Evolutionary conservation across 1,140 invertebrate genomes (phyloP).

Genomic region (Samia ricini): DNA sequence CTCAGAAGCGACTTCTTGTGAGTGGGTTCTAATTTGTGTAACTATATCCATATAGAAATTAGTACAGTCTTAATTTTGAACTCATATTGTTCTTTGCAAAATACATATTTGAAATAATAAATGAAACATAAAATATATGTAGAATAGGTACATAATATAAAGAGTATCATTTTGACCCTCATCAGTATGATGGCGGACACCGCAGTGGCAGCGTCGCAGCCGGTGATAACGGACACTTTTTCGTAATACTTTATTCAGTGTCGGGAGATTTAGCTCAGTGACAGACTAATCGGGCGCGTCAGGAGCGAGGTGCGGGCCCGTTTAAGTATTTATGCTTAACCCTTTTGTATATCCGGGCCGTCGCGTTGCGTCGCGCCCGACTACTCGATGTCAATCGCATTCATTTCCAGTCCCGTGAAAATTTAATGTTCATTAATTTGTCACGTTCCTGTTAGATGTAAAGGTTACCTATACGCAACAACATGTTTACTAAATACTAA

Average conservation of each 20-base stretch:
- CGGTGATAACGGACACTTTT: slow-evolving; percentile 71
- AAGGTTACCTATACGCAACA: slow-evolving; percentile 10
- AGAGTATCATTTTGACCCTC: slow-evolving; percentile 45
- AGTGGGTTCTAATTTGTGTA: no score
- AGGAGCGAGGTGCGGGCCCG: slow-evolving; percentile 55
- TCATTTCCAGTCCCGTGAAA: slow-evolving; percentile 53
- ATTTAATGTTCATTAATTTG: slow-evolving; percentile 74
- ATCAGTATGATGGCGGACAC: slow-evolving; percentile 61
- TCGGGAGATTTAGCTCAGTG: slow-evolving; percentile 68
- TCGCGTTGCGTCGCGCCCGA: slow-evolving; percentile 35
- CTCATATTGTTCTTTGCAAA: no score
- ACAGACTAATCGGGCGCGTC: slow-evolving; percentile 70
- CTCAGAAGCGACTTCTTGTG: no score
- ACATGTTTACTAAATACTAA: not conserved
- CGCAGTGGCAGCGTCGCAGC: slow-evolving; percentile 29
- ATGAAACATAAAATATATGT: not conserved
- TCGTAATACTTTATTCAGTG: slow-evolving; percentile 75
- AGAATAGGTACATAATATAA: not conserved
- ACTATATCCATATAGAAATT: no score
- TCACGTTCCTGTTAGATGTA: slow-evolving; percentile 31
- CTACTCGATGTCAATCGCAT: slow-evolving; percentile 65
- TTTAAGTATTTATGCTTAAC: slow-evolving; percentile 74
- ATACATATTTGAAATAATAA: not conserved
- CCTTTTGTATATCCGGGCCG: slow-evolving; percentile 54
- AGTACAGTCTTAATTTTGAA: no score